Evolutionary conservation across 2,888 invertebrate genomes (phyloP).

Genomic region (Drymonia ruficornis): DNA sequence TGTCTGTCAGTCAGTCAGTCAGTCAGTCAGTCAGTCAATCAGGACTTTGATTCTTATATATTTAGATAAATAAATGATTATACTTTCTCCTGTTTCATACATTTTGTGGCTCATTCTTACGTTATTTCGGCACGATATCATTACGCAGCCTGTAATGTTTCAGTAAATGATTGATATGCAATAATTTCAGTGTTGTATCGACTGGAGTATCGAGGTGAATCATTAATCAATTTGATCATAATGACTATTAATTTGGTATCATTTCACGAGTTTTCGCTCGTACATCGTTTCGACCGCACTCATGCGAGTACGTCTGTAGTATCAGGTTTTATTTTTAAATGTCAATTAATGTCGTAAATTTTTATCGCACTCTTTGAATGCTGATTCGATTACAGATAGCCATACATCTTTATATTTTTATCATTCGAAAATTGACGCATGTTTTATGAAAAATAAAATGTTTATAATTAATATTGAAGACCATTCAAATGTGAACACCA

Average conservation of each 20-base stretch:
- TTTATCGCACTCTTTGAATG: constrained; percentile 47
- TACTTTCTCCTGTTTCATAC: too few relatives aligned
- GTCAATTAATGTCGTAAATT: constrained; percentile 59
- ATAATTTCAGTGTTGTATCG: too few relatives aligned
- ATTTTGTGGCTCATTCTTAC: too few relatives aligned
- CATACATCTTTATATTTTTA: constrained; percentile 47
- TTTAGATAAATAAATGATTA: too few relatives aligned
- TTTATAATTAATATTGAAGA: constrained; percentile 39
- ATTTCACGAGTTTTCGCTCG: neutral
- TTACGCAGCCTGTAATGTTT: too few relatives aligned
- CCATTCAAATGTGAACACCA: too few relatives aligned
- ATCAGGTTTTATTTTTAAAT: constrained; percentile 51
- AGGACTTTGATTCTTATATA: too few relatives aligned
- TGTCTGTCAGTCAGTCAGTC: too few relatives aligned
- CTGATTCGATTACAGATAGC: constrained; percentile 56
- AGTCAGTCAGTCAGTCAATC: too few relatives aligned
- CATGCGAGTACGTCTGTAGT: constrained; percentile 7
- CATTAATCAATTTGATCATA: neutral
- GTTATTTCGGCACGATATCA: too few relatives aligned
- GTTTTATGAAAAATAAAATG: constrained; percentile 37
- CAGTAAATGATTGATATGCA: too few relatives aligned
- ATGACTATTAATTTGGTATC: neutral
- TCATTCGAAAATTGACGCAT: constrained; percentile 40
- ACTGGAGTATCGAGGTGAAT: neutral
- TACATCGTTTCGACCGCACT: constrained; percentile 19